Percentiles rank a stretch among this genome's conserved stretches.
phyloP scores from a whole-genome alignment of 1,140 invertebrate genomes.

The Dreissena rostriformis region DNA sequence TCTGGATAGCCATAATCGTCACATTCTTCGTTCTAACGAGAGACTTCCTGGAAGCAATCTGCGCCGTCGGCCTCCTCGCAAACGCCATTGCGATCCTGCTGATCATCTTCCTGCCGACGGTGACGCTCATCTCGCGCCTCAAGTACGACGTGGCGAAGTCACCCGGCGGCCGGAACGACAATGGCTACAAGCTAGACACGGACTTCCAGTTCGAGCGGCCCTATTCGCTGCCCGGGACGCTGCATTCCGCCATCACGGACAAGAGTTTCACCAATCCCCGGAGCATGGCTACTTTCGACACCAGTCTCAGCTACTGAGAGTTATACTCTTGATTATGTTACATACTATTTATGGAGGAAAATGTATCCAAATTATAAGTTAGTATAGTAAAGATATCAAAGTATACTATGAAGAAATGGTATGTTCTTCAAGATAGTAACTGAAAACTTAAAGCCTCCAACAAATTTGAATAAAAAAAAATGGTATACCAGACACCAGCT shows the following conservation, averaged over 20 bases:
- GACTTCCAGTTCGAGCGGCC: conserved; percentile 77
- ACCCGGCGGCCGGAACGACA: conserved; percentile 55
- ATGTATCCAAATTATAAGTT: too few species aligned
- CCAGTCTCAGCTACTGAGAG: conserved; percentile 68
- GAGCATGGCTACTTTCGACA: conserved; percentile 72
- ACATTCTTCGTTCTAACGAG: conserved; percentile 82
- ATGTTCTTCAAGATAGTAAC: too few species aligned
- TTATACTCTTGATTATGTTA: background rate
- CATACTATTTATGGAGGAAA: too few species aligned
- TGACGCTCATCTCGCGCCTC: conserved; percentile 83
- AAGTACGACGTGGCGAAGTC: conserved; percentile 70
- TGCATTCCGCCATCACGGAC: conserved; percentile 66
- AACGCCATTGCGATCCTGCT: conserved; percentile 83
- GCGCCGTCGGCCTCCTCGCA: conserved; percentile 84
- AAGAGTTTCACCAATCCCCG: conserved; percentile 65
- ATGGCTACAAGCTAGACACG: conserved; percentile 72
- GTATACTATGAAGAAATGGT: too few species aligned
- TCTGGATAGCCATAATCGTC: conserved; percentile 84
- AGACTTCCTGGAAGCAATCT: conserved; percentile 82
- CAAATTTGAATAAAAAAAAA: too few species aligned
- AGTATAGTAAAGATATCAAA: too few species aligned
- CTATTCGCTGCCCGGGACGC: conserved; percentile 71
- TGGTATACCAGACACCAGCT: too few species aligned
- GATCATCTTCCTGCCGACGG: conserved; percentile 84
- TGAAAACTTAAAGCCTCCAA: too few species aligned